phyloP scores from a whole-genome alignment of 2,888 invertebrate species.

The Cantharis rustica region DNA sequence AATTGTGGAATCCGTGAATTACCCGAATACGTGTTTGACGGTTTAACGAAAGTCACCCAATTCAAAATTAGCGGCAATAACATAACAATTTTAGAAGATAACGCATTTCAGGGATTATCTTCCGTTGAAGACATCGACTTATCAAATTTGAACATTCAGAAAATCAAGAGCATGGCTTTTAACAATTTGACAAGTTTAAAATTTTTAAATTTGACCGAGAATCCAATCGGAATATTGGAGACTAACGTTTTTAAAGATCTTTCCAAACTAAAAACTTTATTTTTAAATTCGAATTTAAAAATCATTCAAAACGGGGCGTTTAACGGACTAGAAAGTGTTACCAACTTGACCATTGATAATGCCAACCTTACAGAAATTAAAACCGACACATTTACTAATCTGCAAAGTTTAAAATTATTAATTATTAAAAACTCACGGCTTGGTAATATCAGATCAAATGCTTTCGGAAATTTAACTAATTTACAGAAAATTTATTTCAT shows the following conservation, averaged over 20 bases:
- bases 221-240: not conserved
- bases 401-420: not conserved
- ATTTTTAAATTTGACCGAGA: not conserved
- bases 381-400: not conserved
- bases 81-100: not conserved
- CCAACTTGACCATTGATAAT: not conserved
- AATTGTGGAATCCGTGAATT: not conserved
- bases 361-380: not conserved
- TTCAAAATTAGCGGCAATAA: not conserved
- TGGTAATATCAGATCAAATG: not conserved
- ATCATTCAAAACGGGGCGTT: not conserved
- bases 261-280: not conserved
- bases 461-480: not conserved
- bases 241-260: not conserved
- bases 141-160: not conserved
- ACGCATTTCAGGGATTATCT: not conserved
- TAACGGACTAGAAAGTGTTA: not conserved
- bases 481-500: not conserved
- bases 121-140: not conserved
- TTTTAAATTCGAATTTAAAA: not conserved
- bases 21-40: not conserved
- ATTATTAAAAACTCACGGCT: not conserved
- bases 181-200: not conserved
- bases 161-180: not conserved
- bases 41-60: not conserved